A percentile compares a stretch with the other conserved stretches of the same genome.
Conservation (phyloP, 2,797 vertebrate genomes). For the Astyanax mexicanus region DNA sequence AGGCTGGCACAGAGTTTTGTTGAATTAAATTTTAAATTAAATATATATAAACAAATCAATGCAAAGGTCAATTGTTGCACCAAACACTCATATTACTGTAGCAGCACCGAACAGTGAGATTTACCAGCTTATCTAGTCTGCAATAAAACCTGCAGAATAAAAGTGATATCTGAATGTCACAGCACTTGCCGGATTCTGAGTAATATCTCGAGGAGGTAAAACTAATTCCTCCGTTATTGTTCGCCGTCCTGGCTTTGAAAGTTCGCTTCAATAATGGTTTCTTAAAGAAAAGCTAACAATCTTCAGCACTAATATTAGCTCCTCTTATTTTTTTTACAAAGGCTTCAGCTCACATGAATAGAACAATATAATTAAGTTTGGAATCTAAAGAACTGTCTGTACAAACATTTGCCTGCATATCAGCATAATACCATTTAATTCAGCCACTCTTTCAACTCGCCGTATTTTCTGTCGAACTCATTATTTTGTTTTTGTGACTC, state of each 20-base stretch:
- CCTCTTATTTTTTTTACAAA: constrained; percentile 13
- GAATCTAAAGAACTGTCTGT: constrained; percentile 29
- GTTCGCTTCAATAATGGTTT: constrained; percentile 47
- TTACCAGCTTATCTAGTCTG: constrained; percentile 45
- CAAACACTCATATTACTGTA: constrained; percentile 21
- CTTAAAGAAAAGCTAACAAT: constrained; percentile 33
- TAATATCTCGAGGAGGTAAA: constrained; percentile 28
- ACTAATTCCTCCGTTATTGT: constrained; percentile 59
- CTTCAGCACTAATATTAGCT: constrained; percentile 38
- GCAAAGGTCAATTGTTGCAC: constrained; percentile 40
- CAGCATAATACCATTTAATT: constrained; percentile 34
- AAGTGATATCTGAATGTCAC: constrained; percentile 55
- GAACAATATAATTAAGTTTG: constrained; percentile 36
- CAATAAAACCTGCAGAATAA: constrained; percentile 44
- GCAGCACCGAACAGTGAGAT: constrained; percentile 30
- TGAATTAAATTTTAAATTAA: too few relatives aligned
- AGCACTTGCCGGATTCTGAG: constrained; percentile 48
- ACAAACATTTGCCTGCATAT: constrained; percentile 18
- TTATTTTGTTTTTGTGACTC: constrained; percentile 13
- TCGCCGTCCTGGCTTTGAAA: constrained; percentile 45
- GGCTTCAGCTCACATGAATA: constrained; percentile 33
- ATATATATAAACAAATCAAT: neutral
- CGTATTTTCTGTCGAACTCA: constrained; percentile 19
- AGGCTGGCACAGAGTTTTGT: neutral
- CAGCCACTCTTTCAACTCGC: neutral